These are phyloP conservation scores for Cervus canadensis DNA, from an alignment of 2,113 vertebrate genomes.

Conservation along the genomic window DNA sequence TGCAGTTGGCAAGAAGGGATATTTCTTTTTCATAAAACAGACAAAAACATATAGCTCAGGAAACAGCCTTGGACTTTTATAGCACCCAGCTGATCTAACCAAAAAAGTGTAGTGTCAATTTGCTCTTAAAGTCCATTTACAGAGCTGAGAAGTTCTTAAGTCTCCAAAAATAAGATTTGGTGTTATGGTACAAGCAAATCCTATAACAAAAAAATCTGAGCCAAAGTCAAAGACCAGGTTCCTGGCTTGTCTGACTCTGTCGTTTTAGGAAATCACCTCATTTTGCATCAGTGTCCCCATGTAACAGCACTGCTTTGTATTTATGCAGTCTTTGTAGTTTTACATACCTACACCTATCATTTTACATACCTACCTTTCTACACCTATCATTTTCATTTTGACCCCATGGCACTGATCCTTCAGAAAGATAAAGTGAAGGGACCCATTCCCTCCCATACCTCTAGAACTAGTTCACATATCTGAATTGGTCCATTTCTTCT, in stretches of 20 bases:
- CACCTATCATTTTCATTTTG: background rate
- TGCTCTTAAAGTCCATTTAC: background rate
- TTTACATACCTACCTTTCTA: background rate
- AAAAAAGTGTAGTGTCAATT: background rate
- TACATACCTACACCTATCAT: rapidly evolving
- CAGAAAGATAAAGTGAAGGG: background rate
- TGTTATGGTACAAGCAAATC: background rate
- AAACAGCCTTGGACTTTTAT: background rate
- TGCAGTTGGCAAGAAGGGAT: background rate
- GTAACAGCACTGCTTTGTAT: background rate
- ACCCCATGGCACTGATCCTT: background rate
- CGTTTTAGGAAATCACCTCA: too few relatives aligned
- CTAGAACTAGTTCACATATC: background rate
- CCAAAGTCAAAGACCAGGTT: background rate
- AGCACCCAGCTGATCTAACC: background rate
- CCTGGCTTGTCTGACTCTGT: background rate
- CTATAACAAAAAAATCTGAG: background rate
- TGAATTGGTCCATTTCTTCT: background rate
- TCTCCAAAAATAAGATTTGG: background rate
- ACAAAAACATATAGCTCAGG: background rate
- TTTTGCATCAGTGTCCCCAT: background rate
- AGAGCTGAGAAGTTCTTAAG: background rate
- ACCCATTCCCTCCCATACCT: background rate
- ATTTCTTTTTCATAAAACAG: background rate
- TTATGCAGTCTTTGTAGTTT: background rate